These are phyloP conservation scores for Eurystomus gularis DNA, from an alignment of 2,113 vertebrate species.

Conservation along the genomic window DNA sequence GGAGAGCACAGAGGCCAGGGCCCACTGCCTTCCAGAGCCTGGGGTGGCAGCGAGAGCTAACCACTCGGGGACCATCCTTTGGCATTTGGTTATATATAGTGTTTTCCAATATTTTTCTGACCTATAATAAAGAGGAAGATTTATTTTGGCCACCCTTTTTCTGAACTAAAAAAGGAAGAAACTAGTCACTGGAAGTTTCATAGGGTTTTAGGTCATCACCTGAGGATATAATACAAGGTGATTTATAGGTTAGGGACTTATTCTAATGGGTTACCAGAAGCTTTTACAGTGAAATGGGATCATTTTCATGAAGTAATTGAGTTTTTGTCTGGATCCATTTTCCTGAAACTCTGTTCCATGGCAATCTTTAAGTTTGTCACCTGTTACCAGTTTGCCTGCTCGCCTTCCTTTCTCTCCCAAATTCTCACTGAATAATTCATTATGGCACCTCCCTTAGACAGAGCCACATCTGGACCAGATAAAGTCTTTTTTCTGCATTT, in stretches of 20 bases:
- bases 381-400: too few relatives aligned
- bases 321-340: constrained; percentile 3
- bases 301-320: too few relatives aligned
- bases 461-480: too few relatives aligned
- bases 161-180: not conserved
- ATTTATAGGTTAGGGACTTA: not conserved
- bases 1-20: not conserved
- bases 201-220: not conserved
- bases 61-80: not conserved
- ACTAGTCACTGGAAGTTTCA: not conserved
- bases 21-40: not conserved
- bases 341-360: not conserved
- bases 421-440: too few relatives aligned
- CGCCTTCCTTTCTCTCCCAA: too few relatives aligned
- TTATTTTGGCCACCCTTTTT: not conserved
- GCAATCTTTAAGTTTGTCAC: too few relatives aligned
- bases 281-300: not conserved
- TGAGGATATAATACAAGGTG: too few relatives aligned
- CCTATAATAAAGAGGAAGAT: not conserved
- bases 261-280: constrained; percentile 25
- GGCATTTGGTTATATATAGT: not conserved
- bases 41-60: not conserved
- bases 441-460: too few relatives aligned
- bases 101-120: not conserved
- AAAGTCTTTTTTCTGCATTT: too few relatives aligned